A percentile compares a stretch with the other conserved stretches of the same genome.
Conservation (phyloP, 1,140 invertebrate genomes). For the Latrodectus geometricus region DNA sequence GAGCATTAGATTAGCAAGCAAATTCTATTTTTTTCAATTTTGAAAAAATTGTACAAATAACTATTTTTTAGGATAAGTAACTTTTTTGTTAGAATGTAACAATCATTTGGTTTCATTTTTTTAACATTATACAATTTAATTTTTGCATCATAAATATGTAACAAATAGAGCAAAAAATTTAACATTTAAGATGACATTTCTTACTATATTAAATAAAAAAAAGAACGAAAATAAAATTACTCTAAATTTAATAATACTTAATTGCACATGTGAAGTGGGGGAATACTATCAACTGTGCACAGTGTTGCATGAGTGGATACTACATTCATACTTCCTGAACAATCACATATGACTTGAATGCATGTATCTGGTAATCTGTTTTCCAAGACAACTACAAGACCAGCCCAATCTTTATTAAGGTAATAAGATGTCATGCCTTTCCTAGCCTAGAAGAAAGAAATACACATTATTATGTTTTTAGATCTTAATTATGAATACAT, state of each 20-base stretch:
- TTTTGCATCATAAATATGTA: background rate
- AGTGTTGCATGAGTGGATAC: slow-evolving; percentile 93
- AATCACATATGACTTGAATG: slow-evolving; percentile 97
- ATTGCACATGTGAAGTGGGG: slow-evolving; percentile 93
- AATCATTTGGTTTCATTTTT: too few species aligned
- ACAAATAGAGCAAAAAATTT: background rate
- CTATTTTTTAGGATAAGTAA: too few species aligned
- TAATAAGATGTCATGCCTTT: slow-evolving; percentile 98
- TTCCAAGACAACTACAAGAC: slow-evolving; percentile 95
- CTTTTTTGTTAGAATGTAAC: too few species aligned
- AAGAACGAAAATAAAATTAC: background rate
- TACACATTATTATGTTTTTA: too few species aligned
- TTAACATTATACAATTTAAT: too few species aligned
- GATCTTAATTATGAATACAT: too few species aligned
- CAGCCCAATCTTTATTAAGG: slow-evolving; percentile 96
- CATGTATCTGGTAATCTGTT: slow-evolving; percentile 93
- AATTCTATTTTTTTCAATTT: too few species aligned
- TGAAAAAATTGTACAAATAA: too few species aligned
- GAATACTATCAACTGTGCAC: slow-evolving; percentile 92
- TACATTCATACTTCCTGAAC: slow-evolving; percentile 96
- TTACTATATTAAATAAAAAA: background rate
- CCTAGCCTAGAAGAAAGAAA: slow-evolving; percentile 76
- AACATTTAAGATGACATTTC: background rate
- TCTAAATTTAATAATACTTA: background rate
- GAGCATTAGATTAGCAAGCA: too few species aligned